Evolutionary conservation across 2,888 invertebrate species (phyloP), one percentile per base, ranked within the genome.

Genomic region (Stenotaenia linearis): DNA sequence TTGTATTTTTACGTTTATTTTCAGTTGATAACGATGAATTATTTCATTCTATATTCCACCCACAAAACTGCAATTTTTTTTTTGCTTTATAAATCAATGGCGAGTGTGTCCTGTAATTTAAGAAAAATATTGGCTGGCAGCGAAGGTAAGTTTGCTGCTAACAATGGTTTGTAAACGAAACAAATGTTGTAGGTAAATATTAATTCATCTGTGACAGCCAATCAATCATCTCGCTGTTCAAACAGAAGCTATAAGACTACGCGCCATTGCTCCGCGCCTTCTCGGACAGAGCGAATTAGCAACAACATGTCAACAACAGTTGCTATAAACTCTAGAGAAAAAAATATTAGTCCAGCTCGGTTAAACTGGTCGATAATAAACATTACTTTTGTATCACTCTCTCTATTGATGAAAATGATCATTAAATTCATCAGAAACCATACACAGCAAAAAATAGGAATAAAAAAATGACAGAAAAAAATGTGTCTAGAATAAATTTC

Each of bases 121-220:
- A 61, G 61, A 61, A 61, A 61, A 61, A 61, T 61, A 61, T 61
- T 61, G 61, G 23, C 61, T 15, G 15, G 25, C 23, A 2, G 61
- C 6, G 61, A 61, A 61, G 25, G 61, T 61, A 61, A 61, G 61
- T 61, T 61, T 61, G 61, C 61, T 61, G 25, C 61, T 61, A 23
- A 61, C 61, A 61, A 61, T 61, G 61, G 61, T 61, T 61, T 61
- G 61, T 61, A 61, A 61, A 61, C 61, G 61, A 61, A 61, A 61
- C 61, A 61, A 61, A 61, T 61, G 61, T 61, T 61, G 61, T 61
- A 6, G 61, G 61, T 61, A 61, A 61, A 61, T 61, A 61, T 61
- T 61, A 61, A 61, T 61, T 61, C 61, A 61, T 61, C 25, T 61
- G 61, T 61, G 61, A 61, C 61, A 61, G 61, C 23, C 61, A 61